Evolutionary conservation across 2,888 invertebrate species (phyloP).

Genomic region (Sicus ferrugineus): DNA sequence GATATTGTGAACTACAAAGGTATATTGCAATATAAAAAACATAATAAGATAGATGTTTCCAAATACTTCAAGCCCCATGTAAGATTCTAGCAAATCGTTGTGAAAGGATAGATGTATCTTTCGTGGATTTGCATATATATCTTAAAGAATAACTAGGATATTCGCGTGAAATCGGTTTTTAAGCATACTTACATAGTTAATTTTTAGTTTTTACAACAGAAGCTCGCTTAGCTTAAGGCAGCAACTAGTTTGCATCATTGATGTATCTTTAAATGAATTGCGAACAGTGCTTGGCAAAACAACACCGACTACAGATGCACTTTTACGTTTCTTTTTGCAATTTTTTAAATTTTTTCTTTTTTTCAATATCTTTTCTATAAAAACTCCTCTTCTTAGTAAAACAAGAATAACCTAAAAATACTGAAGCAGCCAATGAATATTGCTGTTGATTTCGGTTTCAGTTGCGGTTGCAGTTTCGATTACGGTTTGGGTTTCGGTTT

Average conservation of each 20-base stretch:
- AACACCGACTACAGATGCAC: not conserved
- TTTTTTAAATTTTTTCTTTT: slow-evolving; percentile 14
- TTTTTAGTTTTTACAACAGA: slow-evolving; percentile 20
- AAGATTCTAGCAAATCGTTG: too few species aligned
- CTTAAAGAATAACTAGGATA: not conserved
- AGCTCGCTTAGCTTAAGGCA: slow-evolving; percentile 16
- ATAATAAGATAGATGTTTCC: too few species aligned
- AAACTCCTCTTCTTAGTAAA: not conserved
- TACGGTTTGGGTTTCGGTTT: slow-evolving; percentile 32
- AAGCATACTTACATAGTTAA: slow-evolving; percentile 24
- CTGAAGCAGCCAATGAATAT: slow-evolving; percentile 5
- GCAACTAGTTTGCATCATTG: not conserved
- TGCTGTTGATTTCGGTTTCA: not conserved
- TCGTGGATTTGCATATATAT: too few species aligned
- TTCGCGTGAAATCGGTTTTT: slow-evolving; percentile 6
- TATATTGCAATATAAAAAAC: too few species aligned
- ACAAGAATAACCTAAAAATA: not conserved
- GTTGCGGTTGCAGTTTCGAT: not conserved
- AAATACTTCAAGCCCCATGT: too few species aligned
- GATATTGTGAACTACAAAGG: too few species aligned
- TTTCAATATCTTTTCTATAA: slow-evolving; percentile 19
- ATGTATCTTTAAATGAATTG: not conserved
- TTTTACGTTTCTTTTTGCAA: slow-evolving; percentile 9
- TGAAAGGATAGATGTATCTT: too few species aligned
- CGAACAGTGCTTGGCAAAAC: not conserved